Conservation (phyloP, 2,888 invertebrate species). For the Oithona nana region DNA sequence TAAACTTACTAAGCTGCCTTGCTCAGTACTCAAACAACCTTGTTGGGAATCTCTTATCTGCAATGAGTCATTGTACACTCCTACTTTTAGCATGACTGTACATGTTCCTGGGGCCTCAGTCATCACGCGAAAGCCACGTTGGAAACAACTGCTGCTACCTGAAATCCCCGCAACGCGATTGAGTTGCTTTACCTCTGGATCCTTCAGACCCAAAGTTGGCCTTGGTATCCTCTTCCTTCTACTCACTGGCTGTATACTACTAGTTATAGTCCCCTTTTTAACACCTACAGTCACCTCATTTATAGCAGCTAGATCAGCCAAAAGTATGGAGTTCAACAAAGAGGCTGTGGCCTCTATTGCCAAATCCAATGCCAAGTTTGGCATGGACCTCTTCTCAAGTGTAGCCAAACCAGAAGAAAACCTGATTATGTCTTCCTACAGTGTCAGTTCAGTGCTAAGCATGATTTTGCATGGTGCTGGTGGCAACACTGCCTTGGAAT, state of each 20-base stretch:
- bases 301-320: background rate
- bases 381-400: background rate
- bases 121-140: background rate
- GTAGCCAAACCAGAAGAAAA: background rate
- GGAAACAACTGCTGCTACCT: background rate
- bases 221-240: background rate
- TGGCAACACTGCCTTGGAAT: background rate
- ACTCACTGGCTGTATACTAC: background rate
- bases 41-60: too few relatives aligned
- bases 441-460: conserved; percentile 1
- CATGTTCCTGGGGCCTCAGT: background rate
- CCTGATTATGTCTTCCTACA: conserved; percentile 1
- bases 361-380: background rate
- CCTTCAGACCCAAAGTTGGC: background rate
- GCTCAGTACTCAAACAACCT: too few relatives aligned
- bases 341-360: background rate
- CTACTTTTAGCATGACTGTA: background rate
- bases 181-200: background rate
- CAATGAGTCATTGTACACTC: background rate
- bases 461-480: conserved; percentile 3
- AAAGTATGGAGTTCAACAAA: background rate
- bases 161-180: conserved; percentile 1
- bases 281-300: background rate
- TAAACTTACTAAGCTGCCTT: too few relatives aligned
- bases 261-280: background rate